Base-by-base conservation (phyloP, 2,797 vertebrate genomes). In the Sciurus vulgaris region DNA sequence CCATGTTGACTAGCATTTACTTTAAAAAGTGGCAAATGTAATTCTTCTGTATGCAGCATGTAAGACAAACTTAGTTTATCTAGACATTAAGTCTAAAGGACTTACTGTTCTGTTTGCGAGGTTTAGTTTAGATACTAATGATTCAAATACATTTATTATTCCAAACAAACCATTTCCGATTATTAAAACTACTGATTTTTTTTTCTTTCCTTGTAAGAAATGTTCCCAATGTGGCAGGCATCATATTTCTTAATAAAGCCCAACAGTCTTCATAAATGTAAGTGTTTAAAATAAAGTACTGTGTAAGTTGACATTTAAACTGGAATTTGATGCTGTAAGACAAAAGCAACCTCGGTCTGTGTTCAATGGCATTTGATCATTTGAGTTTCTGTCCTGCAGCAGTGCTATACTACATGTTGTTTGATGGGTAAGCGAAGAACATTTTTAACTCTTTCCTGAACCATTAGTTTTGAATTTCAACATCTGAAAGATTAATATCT, bases 301-400 rank as follows among this genome's bases (percentile, higher is more conserved):
- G 28, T 70, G 89, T 94, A 95, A 97, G 85, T 54, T 98, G 98
- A 98, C 97, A 98, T 98, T 98, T 98, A 97, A 97, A 97, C 92
- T 94, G 83, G 96, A 97, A 98, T 97, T 38, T 95, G 69, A 84
- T 97, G 97, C 97, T 96, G 44, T 7, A 3, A 97, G 97, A 97
- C 88, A 97, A 51, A 93, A 96, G 47, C 70, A 87, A 38, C 97
- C 93, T 96, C 0, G 0, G 74, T 89, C 77, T 93, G 85, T 98
- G 98, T 96, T 98, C 96, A 94, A 92, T 98, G 98, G 94, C 96
- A 98, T 98, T 98, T 98, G 92, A 94, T 94, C 95, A 97, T 79
- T 79, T 59, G 88, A 94, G 47, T 95, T 96, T 96, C 96, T 79
- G 61, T 97, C 76, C 83, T 93, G 63, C 0, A 20, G 92, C 95